phyloP scores from a whole-genome alignment of 2,888 invertebrate genomes.

The Brenthis hecate region DNA sequence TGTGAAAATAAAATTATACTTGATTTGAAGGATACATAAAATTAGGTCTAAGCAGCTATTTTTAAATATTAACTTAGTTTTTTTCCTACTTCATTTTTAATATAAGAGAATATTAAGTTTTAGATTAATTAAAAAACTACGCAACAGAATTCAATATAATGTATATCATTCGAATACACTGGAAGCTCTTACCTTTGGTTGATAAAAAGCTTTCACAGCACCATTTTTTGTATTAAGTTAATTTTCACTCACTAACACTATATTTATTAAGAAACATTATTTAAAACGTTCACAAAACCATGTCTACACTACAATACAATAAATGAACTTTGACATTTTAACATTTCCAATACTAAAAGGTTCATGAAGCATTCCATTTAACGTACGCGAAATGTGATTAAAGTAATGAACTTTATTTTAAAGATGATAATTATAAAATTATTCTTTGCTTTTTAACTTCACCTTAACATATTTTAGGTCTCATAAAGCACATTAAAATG shows the following conservation, averaged over 20 bases:
- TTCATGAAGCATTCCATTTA: constrained; percentile 61
- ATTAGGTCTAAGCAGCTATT: too few relatives aligned
- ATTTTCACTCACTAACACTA: constrained; percentile 18
- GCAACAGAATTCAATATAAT: constrained; percentile 21
- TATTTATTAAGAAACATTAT: constrained; percentile 25
- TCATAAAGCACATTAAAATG: background rate
- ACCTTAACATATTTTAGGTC: background rate
- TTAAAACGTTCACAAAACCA: constrained; percentile 43
- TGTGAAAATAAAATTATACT: too few relatives aligned
- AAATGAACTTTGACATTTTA: constrained; percentile 78
- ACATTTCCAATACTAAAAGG: constrained; percentile 55
- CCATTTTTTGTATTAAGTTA: constrained; percentile 14
- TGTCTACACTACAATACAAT: constrained; percentile 44
- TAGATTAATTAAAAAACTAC: constrained; percentile 21
- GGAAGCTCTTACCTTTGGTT: constrained; percentile 21
- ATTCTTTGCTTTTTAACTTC: too few relatives aligned
- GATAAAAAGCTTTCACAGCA: constrained; percentile 7
- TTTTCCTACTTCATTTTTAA: constrained; percentile 4
- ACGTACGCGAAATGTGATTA: too few relatives aligned
- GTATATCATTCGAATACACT: background rate
- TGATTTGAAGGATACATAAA: too few relatives aligned
- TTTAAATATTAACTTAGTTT: too few relatives aligned
- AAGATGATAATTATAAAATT: too few relatives aligned
- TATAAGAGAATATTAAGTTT: background rate
- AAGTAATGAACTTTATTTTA: background rate